These are phyloP conservation scores for Leiothrix lutea DNA, from an alignment of 2,113 vertebrate species.

Conservation along the genomic window DNA sequence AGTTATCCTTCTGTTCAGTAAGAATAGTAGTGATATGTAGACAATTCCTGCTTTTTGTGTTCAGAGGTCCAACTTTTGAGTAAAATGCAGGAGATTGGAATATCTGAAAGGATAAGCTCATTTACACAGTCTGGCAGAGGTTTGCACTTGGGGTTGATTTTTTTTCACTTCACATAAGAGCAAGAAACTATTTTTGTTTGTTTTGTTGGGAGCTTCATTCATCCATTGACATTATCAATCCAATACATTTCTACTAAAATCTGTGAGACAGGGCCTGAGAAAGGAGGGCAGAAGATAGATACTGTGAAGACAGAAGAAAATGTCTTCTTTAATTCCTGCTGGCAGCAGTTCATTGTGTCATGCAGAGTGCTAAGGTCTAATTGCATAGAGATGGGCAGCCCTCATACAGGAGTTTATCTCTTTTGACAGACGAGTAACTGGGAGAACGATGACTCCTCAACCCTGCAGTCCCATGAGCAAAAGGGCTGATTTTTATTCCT, in stretches of 20 bases:
- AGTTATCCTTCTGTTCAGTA: not conserved
- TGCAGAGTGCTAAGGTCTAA: constrained; percentile 42
- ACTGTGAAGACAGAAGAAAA: constrained; percentile 25
- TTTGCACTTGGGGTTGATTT: not conserved
- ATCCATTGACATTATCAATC: not conserved
- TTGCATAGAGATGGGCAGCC: constrained; percentile 18
- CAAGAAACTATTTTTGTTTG: not conserved
- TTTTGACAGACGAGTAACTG: constrained; percentile 11
- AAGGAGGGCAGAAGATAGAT: constrained; percentile 19
- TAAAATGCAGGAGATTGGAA: not conserved
- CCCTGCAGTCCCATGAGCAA: constrained; percentile 1
- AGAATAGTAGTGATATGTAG: not conserved
- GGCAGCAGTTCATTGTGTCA: constrained; percentile 44
- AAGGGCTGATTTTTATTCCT: constrained; percentile 57
- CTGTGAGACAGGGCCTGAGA: constrained; percentile 8
- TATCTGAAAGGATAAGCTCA: not conserved
- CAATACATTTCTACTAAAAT: not conserved
- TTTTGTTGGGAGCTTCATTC: not conserved
- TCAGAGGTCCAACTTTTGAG: not conserved
- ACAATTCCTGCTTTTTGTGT: not conserved
- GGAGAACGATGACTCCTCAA: not conserved
- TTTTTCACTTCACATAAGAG: not conserved
- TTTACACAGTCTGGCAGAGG: not conserved
- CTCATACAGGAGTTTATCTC: constrained; percentile 17
- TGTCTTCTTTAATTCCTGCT: constrained; percentile 46